Evolutionary conservation across 2,113 vertebrate genomes (phyloP).

Genomic region (Carassius carassius): DNA sequence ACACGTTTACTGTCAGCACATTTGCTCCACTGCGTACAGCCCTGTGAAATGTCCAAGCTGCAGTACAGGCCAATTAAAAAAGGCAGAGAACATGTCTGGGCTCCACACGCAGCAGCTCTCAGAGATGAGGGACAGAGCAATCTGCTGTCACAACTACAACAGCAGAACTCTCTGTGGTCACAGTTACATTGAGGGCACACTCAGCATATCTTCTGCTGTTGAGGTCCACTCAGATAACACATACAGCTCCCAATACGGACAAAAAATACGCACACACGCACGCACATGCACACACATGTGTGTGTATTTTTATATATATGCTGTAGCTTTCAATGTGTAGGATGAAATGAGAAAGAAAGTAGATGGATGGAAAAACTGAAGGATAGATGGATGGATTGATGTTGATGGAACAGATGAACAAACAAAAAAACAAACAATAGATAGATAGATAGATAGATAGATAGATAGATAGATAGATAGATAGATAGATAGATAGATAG

Average conservation of each 20-base stretch:
- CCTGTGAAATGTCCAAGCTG: constrained; percentile 39
- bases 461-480: too few species aligned
- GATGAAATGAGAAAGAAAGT: too few species aligned
- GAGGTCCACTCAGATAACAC: neutral
- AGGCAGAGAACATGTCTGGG: constrained; percentile 37
- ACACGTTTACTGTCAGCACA: constrained; percentile 35
- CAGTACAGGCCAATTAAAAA: constrained; percentile 47
- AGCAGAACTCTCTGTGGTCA: constrained; percentile 20
- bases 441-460: too few species aligned
- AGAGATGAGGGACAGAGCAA: constrained; percentile 3
- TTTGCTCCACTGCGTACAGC: constrained; percentile 28
- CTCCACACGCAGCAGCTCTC: constrained; percentile 33
- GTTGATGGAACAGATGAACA: too few species aligned
- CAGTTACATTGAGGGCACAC: constrained; percentile 13
- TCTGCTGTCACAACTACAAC: constrained; percentile 18
- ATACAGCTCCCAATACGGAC: neutral
- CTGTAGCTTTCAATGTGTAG: too few species aligned
- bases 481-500: too few species aligned
- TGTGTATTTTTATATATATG: too few species aligned
- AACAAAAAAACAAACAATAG: too few species aligned
- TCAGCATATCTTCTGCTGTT: constrained; percentile 13
- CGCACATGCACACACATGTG: too few species aligned
- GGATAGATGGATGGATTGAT: too few species aligned
- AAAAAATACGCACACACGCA: neutral
- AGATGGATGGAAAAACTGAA: too few species aligned